These are phyloP conservation scores for Fregata magnificens DNA, from an alignment of 2,113 vertebrate genomes.

Conservation along the genomic window DNA sequence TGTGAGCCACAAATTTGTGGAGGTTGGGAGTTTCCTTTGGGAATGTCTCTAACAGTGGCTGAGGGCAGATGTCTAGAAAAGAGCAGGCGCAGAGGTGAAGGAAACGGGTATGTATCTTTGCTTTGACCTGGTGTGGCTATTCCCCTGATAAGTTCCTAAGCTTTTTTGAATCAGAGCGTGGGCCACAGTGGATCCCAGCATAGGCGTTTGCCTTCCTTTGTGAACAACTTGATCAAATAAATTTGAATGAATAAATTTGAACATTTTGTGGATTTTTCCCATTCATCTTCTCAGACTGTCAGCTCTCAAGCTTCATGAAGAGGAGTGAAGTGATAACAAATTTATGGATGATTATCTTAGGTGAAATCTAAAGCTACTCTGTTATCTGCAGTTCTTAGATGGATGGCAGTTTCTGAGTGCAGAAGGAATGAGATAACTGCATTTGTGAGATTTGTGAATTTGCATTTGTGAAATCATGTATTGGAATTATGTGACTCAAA, in stretches of 20 bases:
- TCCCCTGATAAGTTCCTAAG: not conserved
- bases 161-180: not conserved
- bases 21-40: not conserved
- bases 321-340: constrained; percentile 16
- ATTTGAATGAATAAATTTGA: not conserved
- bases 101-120: not conserved
- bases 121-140: not conserved
- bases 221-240: not conserved
- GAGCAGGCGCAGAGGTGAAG: not conserved
- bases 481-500: not conserved
- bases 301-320: not conserved
- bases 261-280: not conserved
- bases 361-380: constrained; percentile 37
- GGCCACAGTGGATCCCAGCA: accelerated
- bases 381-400: not conserved
- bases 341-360: constrained; percentile 2
- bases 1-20: not conserved
- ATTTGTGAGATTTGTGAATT: not conserved
- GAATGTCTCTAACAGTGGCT: not conserved
- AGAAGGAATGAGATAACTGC: not conserved
- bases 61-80: not conserved
- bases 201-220: not conserved
- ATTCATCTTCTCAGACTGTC: not conserved
- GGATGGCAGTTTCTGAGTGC: not conserved
- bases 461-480: not conserved